These are phyloP conservation scores for Silvanus unidentatus DNA, from an alignment of 2,888 invertebrate species.

Conservation along the genomic window DNA sequence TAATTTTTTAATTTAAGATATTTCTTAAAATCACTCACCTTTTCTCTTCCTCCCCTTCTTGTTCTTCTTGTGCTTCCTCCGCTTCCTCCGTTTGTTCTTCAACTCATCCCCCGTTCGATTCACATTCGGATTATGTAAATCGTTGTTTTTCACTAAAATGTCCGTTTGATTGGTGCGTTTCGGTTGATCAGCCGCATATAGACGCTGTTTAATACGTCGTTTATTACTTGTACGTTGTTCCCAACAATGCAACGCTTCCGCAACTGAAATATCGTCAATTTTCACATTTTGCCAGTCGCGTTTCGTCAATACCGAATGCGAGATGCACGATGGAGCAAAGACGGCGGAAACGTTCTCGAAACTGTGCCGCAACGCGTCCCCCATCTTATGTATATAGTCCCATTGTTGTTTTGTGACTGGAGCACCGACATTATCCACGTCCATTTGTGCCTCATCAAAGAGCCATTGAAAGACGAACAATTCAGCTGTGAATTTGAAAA, in stretches of 20 bases:
- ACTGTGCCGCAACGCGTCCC: conserved; percentile 74
- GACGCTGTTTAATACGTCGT: conserved; percentile 27
- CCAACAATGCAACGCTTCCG: conserved; percentile 85
- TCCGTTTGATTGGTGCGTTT: neutral
- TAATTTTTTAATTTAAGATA: neutral
- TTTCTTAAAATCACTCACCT: no score
- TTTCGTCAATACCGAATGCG: conserved; percentile 83
- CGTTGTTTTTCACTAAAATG: neutral
- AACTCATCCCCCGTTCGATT: conserved; percentile 3
- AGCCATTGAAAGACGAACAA: conserved; percentile 92
- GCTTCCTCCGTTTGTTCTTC: conserved; percentile 26
- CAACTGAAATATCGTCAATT: conserved; percentile 71
- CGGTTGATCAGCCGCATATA: conserved; percentile 14
- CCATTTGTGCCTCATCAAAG: conserved; percentile 92
- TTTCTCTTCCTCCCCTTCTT: conserved; percentile 30
- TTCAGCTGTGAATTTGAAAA: conserved; percentile 55
- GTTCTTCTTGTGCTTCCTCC: conserved; percentile 27
- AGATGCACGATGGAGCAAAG: conserved; percentile 90
- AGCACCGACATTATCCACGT: conserved; percentile 84
- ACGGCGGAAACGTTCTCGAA: conserved; percentile 80
- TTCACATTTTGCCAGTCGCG: conserved; percentile 82
- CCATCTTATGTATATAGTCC: conserved; percentile 89
- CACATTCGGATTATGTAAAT: conserved; percentile 4
- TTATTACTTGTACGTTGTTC: conserved; percentile 54
- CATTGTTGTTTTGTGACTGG: conserved; percentile 86